Evolutionary conservation across 1,140 invertebrate genomes (phyloP).

Genomic region (Drosophila persimilis): DNA sequence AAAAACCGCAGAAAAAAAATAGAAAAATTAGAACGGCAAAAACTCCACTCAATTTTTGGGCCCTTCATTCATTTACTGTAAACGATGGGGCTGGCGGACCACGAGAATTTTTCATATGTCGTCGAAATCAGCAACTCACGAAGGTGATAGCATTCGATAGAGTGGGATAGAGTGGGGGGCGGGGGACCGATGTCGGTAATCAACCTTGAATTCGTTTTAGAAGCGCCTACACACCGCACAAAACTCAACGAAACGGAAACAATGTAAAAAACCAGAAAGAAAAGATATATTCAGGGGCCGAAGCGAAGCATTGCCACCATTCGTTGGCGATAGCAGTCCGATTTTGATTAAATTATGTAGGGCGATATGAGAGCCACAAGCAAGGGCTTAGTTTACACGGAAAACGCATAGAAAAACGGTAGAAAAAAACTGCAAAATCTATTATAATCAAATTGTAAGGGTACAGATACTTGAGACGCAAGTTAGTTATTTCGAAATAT

Average conservation of each 20-base stretch:
- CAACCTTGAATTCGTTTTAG: conserved; percentile 78
- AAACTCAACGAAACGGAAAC: conserved; percentile 26
- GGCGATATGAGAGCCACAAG: no score
- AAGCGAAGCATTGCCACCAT: no score
- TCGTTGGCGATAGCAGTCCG: no score
- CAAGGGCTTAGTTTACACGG: no score
- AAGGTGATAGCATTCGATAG: conserved; percentile 44
- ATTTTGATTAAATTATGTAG: no score
- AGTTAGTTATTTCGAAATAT: no score
- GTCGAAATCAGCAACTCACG: conserved; percentile 60
- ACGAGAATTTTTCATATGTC: conserved; percentile 67
- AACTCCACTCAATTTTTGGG: conserved; percentile 20
- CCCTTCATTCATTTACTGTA: conserved; percentile 55
- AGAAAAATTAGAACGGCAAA: conserved; percentile 21
- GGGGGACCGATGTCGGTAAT: conserved; percentile 58
- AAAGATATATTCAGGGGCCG: not conserved
- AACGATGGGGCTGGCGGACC: conserved; percentile 36
- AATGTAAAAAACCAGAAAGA: conserved; percentile 32
- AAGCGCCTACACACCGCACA: conserved; percentile 35
- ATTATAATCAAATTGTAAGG: not conserved
- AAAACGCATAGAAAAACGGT: no score
- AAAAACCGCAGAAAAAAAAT: conserved; percentile 6
- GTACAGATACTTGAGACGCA: no score
- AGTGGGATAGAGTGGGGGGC: conserved; percentile 29
- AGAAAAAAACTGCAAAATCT: no score